phyloP scores from a whole-genome alignment of 2,888 invertebrate species.

The Agonopterix subpropinquella region DNA sequence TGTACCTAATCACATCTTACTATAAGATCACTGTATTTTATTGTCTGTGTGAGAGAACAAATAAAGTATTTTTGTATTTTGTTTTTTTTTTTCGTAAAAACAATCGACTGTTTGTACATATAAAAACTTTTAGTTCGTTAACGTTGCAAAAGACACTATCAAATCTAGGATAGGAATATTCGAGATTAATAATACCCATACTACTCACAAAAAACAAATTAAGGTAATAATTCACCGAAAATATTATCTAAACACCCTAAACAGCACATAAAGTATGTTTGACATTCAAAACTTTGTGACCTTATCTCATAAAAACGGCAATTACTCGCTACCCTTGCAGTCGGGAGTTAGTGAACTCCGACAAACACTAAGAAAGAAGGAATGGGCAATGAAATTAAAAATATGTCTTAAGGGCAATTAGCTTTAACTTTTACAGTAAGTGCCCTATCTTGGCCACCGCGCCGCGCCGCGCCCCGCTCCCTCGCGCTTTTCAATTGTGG shows the following conservation, averaged over 20 bases:
- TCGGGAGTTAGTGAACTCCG: constrained; percentile 60
- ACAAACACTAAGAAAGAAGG: constrained; percentile 67
- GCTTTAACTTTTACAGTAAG: constrained; percentile 75
- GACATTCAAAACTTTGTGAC: constrained; percentile 67
- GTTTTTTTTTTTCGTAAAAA: no score
- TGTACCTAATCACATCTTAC: no score
- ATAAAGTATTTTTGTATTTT: no score
- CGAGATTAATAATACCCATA: no score
- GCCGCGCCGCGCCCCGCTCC: constrained; percentile 30
- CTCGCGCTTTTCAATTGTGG: constrained; percentile 72
- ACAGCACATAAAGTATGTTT: constrained; percentile 61
- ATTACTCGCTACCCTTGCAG: constrained; percentile 65
- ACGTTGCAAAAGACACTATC: no score
- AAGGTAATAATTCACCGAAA: no score
- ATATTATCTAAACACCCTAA: constrained; percentile 19
- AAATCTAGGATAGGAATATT: no score
- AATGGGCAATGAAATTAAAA: constrained; percentile 77
- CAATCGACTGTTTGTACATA: no score
- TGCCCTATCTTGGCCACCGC: constrained; percentile 60
- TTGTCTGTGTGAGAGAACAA: no score
- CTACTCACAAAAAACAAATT: no score
- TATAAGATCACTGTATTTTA: no score
- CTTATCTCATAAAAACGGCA: constrained; percentile 73
- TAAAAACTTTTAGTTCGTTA: no score
- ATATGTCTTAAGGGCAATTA: constrained; percentile 78